Evolutionary conservation across 2,888 invertebrate genomes (phyloP).

Genomic region (Lasioglossum morio): DNA sequence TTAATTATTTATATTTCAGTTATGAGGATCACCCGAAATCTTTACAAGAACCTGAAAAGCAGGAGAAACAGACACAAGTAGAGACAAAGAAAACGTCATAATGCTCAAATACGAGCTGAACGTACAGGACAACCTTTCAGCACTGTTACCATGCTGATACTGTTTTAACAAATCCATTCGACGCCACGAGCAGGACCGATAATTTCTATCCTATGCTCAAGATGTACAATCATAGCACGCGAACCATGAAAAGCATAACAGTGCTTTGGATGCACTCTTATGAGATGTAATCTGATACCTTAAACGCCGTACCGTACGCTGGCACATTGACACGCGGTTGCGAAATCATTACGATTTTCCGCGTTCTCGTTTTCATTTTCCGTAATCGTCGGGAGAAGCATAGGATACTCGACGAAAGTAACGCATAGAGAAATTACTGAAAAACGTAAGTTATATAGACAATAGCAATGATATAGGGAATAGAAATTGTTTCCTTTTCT

Average conservation of each 20-base stretch:
- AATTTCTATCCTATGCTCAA: constrained; percentile 60
- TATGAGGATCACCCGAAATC: constrained; percentile 90
- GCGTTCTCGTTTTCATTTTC: background rate
- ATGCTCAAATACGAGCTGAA: constrained; percentile 39
- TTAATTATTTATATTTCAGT: constrained; percentile 82
- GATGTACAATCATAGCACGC: constrained; percentile 50
- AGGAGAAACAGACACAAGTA: constrained; percentile 60
- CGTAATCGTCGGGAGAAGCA: background rate
- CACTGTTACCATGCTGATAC: constrained; percentile 38
- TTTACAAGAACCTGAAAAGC: constrained; percentile 79
- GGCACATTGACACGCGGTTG: background rate
- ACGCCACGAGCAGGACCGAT: constrained; percentile 33
- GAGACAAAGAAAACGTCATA: constrained; percentile 79
- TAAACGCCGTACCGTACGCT: background rate
- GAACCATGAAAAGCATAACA: constrained; percentile 21
- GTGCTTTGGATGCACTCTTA: constrained; percentile 31
- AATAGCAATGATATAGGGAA: constrained; percentile 16
- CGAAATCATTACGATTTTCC: constrained; percentile 3
- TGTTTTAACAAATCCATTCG: constrained; percentile 46
- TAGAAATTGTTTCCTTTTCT: background rate
- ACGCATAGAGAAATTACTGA: background rate
- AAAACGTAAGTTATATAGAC: background rate
- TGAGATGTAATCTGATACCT: background rate
- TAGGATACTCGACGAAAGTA: constrained; percentile 8
- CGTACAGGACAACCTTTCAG: constrained; percentile 15